Conservation (phyloP, 2,888 invertebrate species). For the Ectropis crepuscularia region DNA sequence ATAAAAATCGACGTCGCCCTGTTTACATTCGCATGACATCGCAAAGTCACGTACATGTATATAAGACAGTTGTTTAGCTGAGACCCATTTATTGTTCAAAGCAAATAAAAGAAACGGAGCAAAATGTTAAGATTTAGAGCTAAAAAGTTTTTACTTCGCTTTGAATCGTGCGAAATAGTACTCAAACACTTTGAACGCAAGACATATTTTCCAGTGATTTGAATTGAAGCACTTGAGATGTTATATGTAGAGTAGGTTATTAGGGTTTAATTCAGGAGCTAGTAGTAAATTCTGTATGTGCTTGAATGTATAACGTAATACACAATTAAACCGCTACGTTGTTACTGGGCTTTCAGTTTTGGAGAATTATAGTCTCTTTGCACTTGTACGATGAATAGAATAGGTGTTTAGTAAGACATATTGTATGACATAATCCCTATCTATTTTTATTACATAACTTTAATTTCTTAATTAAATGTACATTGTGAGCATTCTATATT, state of each 20-base stretch:
- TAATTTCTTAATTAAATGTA: too few relatives aligned
- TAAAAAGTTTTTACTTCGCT: constrained; percentile 47
- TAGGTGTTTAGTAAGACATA: neutral
- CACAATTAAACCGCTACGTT: constrained; percentile 61
- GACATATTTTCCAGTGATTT: constrained; percentile 44
- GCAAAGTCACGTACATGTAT: constrained; percentile 63
- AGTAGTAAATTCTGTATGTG: constrained; percentile 71
- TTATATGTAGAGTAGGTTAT: constrained; percentile 52
- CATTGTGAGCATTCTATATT: too few relatives aligned
- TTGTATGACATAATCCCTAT: too few relatives aligned
- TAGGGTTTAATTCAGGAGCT: constrained; percentile 71
- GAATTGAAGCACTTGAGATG: constrained; percentile 38
- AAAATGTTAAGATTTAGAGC: constrained; percentile 51
- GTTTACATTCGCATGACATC: constrained; percentile 65
- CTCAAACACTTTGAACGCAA: constrained; percentile 39
- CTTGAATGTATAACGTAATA: constrained; percentile 61
- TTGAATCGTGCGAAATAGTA: constrained; percentile 36
- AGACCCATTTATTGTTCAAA: constrained; percentile 76
- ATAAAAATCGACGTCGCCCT: constrained; percentile 64
- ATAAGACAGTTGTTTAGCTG: constrained; percentile 66
- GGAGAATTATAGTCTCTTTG: constrained; percentile 25
- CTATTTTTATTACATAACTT: too few relatives aligned
- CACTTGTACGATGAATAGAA: constrained; percentile 9
- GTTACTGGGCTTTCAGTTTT: constrained; percentile 52
- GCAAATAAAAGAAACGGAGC: constrained; percentile 71